A percentile compares a stretch with the other conserved stretches of the same genome.
Evolutionary conservation across 2,113 vertebrate species (phyloP).

Genomic region (Vulpes vulpes): DNA sequence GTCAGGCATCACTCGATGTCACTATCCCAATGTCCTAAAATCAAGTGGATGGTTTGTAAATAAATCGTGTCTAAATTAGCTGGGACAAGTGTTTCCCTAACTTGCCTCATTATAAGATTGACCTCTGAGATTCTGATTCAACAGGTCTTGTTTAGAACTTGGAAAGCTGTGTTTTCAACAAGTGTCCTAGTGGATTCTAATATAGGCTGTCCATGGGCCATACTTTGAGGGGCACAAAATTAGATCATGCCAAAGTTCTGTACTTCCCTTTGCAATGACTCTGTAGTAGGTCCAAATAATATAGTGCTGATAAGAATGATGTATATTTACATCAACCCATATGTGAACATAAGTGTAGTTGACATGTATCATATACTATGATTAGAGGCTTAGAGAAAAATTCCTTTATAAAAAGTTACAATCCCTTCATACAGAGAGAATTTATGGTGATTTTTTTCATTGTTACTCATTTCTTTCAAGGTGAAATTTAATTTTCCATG

Average conservation of each 20-base stretch:
- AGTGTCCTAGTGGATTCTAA: background rate
- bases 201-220: background rate
- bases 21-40: background rate
- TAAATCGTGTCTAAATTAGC: background rate
- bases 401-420: background rate
- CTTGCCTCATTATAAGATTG: background rate
- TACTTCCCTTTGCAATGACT: background rate
- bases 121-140: conserved; percentile 4
- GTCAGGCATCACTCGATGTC: background rate
- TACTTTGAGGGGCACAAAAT: background rate
- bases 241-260: background rate
- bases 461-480: conserved; percentile 70
- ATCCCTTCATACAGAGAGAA: conserved; percentile 58
- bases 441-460: conserved; percentile 60
- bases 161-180: background rate
- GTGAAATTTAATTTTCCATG: conserved; percentile 76
- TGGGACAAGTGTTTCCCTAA: conserved; percentile 23
- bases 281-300: conserved; percentile 46
- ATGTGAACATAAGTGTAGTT: background rate
- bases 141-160: background rate
- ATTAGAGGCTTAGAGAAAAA: conserved; percentile 46
- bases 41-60: background rate
- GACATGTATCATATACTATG: background rate
- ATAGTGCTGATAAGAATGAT: background rate
- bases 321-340: background rate